Evolutionary conservation across 2,797 vertebrate genomes (phyloP).

Genomic region (Falco concolor): DNA sequence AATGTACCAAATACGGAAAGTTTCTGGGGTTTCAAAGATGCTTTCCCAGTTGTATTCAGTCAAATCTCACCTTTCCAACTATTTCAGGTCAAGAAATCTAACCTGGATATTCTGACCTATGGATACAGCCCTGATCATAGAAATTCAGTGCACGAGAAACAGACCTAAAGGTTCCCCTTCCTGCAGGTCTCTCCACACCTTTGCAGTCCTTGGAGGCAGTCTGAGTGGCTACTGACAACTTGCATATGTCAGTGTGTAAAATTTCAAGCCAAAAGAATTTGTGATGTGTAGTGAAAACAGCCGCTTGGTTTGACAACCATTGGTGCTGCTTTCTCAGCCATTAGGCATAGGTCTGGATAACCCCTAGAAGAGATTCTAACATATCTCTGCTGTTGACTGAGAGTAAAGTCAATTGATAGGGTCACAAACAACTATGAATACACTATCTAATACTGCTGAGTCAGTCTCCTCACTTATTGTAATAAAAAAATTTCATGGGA

Average conservation of each 20-base stretch:
- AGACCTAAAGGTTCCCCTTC: not conserved
- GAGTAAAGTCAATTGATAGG: not conserved
- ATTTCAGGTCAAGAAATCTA: not conserved
- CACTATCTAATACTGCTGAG: not conserved
- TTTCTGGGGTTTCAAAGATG: not conserved
- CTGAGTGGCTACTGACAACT: not conserved
- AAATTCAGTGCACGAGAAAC: not conserved
- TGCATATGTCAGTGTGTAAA: not conserved
- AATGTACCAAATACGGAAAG: not conserved
- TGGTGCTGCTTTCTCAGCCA: not conserved
- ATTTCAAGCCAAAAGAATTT: not conserved
- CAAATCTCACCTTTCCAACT: not conserved
- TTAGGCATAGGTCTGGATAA: not conserved
- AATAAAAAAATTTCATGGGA: not conserved
- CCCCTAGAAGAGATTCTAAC: not conserved
- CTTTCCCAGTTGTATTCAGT: not conserved
- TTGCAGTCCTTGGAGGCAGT: not conserved
- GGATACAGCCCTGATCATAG: not conserved
- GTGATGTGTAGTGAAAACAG: not conserved
- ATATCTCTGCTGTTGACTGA: not conserved
- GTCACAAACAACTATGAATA: not conserved
- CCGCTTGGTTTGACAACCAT: not conserved
- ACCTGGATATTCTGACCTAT: not conserved
- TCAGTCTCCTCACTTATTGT: not conserved
- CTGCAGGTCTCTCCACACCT: not conserved